Base-by-base conservation (phyloP, 2,888 invertebrate species). In the Acanthoscelides obtectus region DNA sequence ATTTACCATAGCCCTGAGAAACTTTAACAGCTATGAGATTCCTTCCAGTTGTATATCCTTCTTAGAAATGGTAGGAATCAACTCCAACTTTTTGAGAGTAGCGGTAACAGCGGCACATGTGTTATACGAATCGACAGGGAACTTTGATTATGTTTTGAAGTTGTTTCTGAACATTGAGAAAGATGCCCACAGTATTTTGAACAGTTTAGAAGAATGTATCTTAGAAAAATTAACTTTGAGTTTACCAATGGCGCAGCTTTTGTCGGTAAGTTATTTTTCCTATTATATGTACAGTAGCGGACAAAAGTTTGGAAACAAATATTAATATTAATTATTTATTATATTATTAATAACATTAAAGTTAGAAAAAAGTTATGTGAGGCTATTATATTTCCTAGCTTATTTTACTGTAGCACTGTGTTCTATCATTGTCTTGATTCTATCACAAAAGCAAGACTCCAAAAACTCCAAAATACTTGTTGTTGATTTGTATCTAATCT, bases 11-110 rank as follows among this genome's bases (percentile, higher is more conserved):
- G 92, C 92, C 2, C 81, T 94, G 68, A 88, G 89, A 81, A 88
- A 90, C 79, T 89, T 90, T 80, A 85, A 85, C 17, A 88, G 91
- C 75, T 83, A 86, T 0, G 90, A 92, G 45, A 86, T 93, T 76
- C 85, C 90, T 0, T 87, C 90, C 0, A 90, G 91, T 77, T 92
- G 92, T 69, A 87, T 94, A 20, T 88, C 91, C 0, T 94, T 94
- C 79, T 88, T 92, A 45, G 93, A 94, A 81, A 91, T 93, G 88
- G 87, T 94, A 22, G 91, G 91, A 2, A 87, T 91, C 68, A 89
- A 90, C 82, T 91, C 93, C 0, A 88, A 90, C n/a, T 87, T 88
- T 72, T 86, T 93, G 73, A 87, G 92, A 74, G 88, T 92, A 22
- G 89, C 91, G 76, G 85, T 93, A 75, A 89, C 89, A 22, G 87